These are phyloP conservation scores for Callipepla squamata DNA, from an alignment of 2,113 vertebrate species.

Conservation along the genomic window DNA sequence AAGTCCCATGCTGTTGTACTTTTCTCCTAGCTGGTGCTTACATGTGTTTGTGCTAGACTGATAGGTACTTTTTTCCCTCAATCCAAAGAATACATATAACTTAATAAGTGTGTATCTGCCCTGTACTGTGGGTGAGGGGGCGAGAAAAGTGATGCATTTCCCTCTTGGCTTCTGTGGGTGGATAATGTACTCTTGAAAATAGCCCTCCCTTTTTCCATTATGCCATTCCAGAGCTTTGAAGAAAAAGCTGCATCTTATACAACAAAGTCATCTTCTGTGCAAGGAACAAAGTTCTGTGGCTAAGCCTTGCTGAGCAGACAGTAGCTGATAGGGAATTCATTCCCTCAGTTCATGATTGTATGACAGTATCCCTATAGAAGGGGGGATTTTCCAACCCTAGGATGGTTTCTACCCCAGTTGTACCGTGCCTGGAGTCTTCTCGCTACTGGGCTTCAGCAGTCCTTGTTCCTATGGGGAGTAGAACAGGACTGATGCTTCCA, in stretches of 20 bases:
- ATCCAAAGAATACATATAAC: neutral
- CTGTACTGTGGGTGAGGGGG: neutral
- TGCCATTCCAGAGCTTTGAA: neutral
- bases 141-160: neutral
- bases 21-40: neutral
- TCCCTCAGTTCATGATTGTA: neutral
- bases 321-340: neutral
- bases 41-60: neutral
- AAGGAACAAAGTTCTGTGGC: neutral
- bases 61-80: neutral
- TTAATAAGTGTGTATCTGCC: neutral
- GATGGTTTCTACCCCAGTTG: neutral
- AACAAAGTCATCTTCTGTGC: neutral
- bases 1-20: neutral
- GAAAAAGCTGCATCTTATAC: neutral
- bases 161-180: slow-evolving; percentile 7
- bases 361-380: neutral
- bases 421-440: neutral
- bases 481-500: neutral
- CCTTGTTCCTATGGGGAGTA: neutral
- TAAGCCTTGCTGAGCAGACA: neutral
- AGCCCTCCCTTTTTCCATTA: neutral
- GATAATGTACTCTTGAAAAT: slow-evolving; percentile 21
- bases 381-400: neutral
- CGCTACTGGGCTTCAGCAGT: neutral